A percentile compares a stretch with the other conserved stretches of the same genome.
These are phyloP conservation scores for Telmatochromis brichardi DNA, from an alignment of 2,113 vertebrate genomes.

Conservation along the genomic window DNA sequence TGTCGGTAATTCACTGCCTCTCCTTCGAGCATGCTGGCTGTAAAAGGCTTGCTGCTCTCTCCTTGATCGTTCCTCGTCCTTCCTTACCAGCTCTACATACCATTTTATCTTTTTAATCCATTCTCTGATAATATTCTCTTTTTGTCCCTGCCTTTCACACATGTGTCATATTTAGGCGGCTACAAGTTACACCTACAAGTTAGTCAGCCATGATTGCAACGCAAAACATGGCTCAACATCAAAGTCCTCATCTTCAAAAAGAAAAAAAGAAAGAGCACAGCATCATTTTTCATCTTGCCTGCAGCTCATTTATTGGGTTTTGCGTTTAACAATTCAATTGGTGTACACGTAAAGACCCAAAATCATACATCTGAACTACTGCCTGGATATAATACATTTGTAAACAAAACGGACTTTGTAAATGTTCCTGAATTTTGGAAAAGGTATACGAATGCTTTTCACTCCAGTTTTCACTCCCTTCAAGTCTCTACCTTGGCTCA, in stretches of 20 bases:
- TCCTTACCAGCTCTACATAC: background rate
- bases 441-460: background rate
- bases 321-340: background rate
- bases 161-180: background rate
- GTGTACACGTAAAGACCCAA: background rate
- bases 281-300: background rate
- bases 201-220: background rate
- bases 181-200: background rate
- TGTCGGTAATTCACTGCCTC: conserved; percentile 10
- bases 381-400: background rate
- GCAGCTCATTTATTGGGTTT: background rate
- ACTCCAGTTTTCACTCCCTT: background rate
- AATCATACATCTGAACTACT: background rate
- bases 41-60: conserved; percentile 12
- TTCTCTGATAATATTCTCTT: background rate
- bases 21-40: conserved; percentile 4
- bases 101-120: background rate
- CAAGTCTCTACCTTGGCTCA: background rate
- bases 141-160: background rate
- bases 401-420: background rate
- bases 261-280: background rate
- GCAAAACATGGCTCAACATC: background rate
- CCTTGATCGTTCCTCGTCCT: background rate
- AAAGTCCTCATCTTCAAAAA: background rate
- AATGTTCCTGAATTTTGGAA: background rate